Evolutionary conservation across 2,888 invertebrate species (phyloP).

Genomic region (Macrosiphum euphorbiae): DNA sequence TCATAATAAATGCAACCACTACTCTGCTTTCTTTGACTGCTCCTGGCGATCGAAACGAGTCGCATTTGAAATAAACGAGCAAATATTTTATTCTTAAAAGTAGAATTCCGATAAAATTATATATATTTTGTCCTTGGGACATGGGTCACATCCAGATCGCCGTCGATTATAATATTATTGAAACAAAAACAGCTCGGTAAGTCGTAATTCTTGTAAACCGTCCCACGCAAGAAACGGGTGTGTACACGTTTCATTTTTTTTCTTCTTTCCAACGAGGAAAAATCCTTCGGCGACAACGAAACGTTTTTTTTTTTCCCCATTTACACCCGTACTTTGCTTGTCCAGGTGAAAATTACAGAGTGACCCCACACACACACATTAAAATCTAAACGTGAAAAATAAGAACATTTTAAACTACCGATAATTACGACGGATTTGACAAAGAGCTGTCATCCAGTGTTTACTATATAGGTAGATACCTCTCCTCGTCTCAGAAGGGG

Average conservation of each 20-base stretch:
- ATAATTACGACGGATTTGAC: constrained; percentile 41
- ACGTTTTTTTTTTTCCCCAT: neutral
- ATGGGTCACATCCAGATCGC: constrained; percentile 51
- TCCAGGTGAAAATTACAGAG: constrained; percentile 52
- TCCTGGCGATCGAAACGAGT: constrained; percentile 20
- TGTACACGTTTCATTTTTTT: constrained; percentile 30
- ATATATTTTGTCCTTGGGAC: constrained; percentile 34
- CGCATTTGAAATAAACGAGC: constrained; percentile 3
- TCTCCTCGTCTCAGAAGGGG: neutral
- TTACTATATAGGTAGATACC: neutral
- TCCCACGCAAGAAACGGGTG: constrained; percentile 50
- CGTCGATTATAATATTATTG: constrained; percentile 54
- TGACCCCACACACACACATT: neutral
- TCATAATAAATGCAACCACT: constrained; percentile 14
- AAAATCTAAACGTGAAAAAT: constrained; percentile 27
- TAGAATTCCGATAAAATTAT: constrained; percentile 43
- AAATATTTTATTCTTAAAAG: constrained; percentile 26
- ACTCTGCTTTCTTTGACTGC: constrained; percentile 15
- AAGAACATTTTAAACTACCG: constrained; percentile 41
- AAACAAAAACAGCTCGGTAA: constrained; percentile 52
- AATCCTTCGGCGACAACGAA: constrained; percentile 58
- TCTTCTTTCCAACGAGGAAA: constrained; percentile 29
- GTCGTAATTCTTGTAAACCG: constrained; percentile 54
- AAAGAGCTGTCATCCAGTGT: constrained; percentile 41
- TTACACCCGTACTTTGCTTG: constrained; percentile 1